Percentiles rank a stretch among this genome's conserved stretches.
phyloP scores from a whole-genome alignment of 2,888 invertebrate species.

The Bombyx huttoni region DNA sequence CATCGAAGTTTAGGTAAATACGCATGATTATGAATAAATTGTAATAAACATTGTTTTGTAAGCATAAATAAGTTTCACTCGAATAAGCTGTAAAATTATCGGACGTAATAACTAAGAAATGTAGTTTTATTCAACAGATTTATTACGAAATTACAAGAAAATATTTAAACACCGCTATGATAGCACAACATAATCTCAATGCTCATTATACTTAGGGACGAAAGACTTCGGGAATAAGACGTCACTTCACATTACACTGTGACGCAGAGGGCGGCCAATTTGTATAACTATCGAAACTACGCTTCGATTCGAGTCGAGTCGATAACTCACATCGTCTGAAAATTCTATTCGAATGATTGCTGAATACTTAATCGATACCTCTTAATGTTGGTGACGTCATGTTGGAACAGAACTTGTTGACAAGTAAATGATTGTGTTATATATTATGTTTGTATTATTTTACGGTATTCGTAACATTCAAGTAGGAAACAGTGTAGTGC shows the following conservation, averaged over 20 bases:
- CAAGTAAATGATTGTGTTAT: neutral
- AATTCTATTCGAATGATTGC: too few species aligned
- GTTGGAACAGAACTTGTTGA: neutral
- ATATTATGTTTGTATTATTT: constrained; percentile 2
- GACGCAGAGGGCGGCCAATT: constrained; percentile 26
- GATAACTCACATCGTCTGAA: neutral
- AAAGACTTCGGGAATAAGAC: constrained; percentile 27
- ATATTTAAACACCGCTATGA: constrained; percentile 33
- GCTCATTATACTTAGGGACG: constrained; percentile 16
- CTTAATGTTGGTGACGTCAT: too few species aligned
- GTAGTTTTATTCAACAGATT: constrained; percentile 36
- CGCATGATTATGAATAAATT: neutral
- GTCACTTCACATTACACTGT: constrained; percentile 31
- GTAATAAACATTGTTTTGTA: too few species aligned
- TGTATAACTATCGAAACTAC: constrained; percentile 32
- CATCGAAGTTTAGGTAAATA: neutral
- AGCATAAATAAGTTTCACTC: neutral
- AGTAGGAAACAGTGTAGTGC: too few species aligned
- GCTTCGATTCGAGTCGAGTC: constrained; percentile 1
- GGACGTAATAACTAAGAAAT: neutral
- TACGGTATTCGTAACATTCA: neutral
- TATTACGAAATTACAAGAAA: constrained; percentile 58
- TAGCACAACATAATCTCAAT: constrained; percentile 8
- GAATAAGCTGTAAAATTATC: neutral
- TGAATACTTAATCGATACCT: too few species aligned